A percentile compares a stretch with the other conserved stretches of the same genome.
Evolutionary conservation across 2,888 invertebrate genomes (phyloP).

Genomic region (Chirona hameri): DNA sequence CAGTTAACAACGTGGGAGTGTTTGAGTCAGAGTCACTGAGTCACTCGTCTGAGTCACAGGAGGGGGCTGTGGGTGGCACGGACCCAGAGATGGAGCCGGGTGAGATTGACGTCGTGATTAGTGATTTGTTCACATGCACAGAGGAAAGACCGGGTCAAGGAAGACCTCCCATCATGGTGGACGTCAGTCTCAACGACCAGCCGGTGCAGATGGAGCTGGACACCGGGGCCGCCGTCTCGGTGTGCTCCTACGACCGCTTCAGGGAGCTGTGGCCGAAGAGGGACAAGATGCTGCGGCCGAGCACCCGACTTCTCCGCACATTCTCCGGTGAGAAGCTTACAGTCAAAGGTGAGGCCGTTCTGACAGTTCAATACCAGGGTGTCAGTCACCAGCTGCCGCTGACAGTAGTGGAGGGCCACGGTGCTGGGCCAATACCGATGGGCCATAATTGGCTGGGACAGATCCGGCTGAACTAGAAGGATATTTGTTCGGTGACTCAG

Average conservation of each 20-base stretch:
- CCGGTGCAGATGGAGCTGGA: neutral
- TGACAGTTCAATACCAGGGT: neutral
- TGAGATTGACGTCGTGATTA: neutral
- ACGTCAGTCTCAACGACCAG: neutral
- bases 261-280: neutral
- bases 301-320: neutral
- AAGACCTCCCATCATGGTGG: neutral
- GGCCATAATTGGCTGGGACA: neutral
- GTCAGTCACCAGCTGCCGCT: neutral
- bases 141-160: neutral
- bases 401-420: neutral
- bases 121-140: neutral
- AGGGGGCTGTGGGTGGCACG: neutral
- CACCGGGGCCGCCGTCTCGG: neutral
- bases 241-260: neutral
- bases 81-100: neutral
- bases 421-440: neutral
- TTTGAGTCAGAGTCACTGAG: no score
- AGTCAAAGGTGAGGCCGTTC: neutral
- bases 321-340: neutral
- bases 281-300: neutral
- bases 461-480: neutral
- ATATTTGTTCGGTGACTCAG: neutral
- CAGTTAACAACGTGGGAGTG: neutral
- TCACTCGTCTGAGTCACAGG: neutral